These are phyloP conservation scores for Drosophila tristis DNA, from an alignment of 1,140 invertebrate species.

Conservation along the genomic window DNA sequence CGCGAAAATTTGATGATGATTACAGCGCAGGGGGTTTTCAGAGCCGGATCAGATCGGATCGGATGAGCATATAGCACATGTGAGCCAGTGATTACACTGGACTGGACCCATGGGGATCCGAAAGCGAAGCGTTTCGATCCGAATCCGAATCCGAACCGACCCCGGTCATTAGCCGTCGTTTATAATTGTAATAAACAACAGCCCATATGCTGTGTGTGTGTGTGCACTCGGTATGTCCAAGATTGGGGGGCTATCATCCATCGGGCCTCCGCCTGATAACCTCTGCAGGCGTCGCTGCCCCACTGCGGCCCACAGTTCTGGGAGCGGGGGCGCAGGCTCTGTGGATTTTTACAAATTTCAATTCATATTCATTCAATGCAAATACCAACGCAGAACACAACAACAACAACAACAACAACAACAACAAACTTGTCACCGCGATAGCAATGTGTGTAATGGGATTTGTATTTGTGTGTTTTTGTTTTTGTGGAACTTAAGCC, in stretches of 20 bases:
- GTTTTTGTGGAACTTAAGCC: constrained; percentile 52
- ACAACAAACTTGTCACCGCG: background rate
- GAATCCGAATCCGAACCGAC: no score
- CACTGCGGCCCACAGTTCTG: constrained; percentile 26
- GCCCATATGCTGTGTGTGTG: constrained; percentile 11
- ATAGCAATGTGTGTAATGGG: constrained; percentile 61
- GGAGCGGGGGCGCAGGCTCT: constrained; percentile 41
- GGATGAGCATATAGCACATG: background rate
- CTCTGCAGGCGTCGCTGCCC: constrained; percentile 4
- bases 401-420: background rate
- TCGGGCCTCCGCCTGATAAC: constrained; percentile 35
- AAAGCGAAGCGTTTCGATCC: no score
- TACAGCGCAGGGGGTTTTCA: no score
- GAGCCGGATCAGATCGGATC: constrained; percentile 11
- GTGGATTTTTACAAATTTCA: constrained; percentile 65
- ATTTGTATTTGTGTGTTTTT: constrained; percentile 47
- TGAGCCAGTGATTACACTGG: background rate
- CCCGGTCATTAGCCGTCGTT: constrained; percentile 48
- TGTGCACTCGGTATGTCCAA: background rate
- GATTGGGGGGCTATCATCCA: no score
- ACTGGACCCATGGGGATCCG: no score
- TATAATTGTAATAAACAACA: constrained; percentile 58
- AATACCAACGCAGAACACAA: constrained; percentile 38
- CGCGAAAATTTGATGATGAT: constrained; percentile 26
- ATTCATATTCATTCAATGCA: constrained; percentile 71